Evolutionary conservation across 2,113 vertebrate genomes (phyloP).

Genomic region (Equus przewalskii): DNA sequence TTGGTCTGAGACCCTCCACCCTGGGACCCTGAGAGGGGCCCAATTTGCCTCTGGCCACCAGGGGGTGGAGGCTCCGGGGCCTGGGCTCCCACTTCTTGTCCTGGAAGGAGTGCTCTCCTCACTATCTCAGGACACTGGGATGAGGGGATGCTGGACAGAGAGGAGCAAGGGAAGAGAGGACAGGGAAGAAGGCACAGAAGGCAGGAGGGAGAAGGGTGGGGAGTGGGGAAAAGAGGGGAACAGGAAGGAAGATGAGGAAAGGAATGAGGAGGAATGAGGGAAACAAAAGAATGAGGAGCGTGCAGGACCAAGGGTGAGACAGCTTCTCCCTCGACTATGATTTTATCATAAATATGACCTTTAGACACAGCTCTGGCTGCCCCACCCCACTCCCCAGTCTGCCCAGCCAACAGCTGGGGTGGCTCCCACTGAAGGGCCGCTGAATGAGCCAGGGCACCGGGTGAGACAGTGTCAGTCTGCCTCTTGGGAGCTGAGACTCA

Average conservation of each 20-base stretch:
- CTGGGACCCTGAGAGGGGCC: background rate
- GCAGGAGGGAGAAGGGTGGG: background rate
- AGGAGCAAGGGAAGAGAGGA: background rate
- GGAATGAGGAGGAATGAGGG: background rate
- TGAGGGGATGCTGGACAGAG: background rate
- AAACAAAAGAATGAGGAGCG: rapidly evolving
- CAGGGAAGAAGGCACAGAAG: background rate
- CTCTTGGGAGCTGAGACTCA: background rate
- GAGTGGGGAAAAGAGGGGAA: background rate
- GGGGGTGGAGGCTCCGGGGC: background rate
- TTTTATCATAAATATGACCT: background rate
- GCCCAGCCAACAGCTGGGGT: background rate
- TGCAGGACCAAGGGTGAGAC: rapidly evolving
- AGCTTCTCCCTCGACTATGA: background rate
- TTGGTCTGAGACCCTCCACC: background rate
- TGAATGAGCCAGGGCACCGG: background rate
- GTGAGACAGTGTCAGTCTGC: background rate
- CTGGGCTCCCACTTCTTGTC: background rate
- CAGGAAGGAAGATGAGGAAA: background rate
- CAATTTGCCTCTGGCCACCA: background rate
- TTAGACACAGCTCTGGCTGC: no score
- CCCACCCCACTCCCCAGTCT: no score
- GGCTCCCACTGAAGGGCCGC: background rate
- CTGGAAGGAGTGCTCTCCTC: background rate
- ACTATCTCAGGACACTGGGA: no score